phyloP scores from a whole-genome alignment of 2,888 invertebrate species.

The Rhynchonema sp. region DNA sequence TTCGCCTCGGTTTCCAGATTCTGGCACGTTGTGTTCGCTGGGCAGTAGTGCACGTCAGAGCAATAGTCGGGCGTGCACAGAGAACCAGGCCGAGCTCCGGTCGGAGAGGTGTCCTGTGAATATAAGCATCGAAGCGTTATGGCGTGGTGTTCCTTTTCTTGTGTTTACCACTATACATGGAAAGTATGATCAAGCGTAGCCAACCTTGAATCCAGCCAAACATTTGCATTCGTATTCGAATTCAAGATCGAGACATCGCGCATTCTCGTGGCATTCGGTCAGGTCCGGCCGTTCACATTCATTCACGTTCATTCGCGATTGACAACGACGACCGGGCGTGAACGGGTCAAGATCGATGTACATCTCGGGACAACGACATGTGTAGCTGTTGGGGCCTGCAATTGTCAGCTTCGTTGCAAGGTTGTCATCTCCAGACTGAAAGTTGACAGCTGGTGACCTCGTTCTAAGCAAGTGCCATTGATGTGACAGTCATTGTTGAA shows the following conservation, averaged over 20 bases:
- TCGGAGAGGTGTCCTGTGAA: constrained; percentile 20
- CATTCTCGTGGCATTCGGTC: not conserved
- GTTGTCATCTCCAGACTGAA: too few relatives aligned
- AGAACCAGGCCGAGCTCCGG: constrained; percentile 17
- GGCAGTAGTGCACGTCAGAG: constrained; percentile 49
- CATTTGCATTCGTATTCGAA: not conserved
- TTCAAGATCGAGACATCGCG: not conserved
- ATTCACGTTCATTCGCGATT: not conserved
- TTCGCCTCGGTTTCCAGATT: constrained; percentile 73
- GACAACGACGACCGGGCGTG: not conserved
- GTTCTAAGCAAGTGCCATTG: constrained; percentile 15
- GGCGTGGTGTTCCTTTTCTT: too few relatives aligned
- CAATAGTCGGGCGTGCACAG: constrained; percentile 24
- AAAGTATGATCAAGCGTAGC: too few relatives aligned
- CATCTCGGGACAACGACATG: constrained; percentile 23
- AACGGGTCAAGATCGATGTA: constrained; percentile 13
- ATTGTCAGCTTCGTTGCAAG: too few relatives aligned
- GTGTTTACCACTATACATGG: too few relatives aligned
- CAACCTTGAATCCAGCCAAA: not conserved
- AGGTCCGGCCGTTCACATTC: not conserved
- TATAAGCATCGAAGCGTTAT: too few relatives aligned
- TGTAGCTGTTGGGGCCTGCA: constrained; percentile 19
- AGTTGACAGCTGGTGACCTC: too few relatives aligned
- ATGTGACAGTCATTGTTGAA: constrained; percentile 24
- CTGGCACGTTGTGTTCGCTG: constrained; percentile 70